Conservation (phyloP, 2,113 vertebrate species). For the Cyprinodon tularosa region DNA sequence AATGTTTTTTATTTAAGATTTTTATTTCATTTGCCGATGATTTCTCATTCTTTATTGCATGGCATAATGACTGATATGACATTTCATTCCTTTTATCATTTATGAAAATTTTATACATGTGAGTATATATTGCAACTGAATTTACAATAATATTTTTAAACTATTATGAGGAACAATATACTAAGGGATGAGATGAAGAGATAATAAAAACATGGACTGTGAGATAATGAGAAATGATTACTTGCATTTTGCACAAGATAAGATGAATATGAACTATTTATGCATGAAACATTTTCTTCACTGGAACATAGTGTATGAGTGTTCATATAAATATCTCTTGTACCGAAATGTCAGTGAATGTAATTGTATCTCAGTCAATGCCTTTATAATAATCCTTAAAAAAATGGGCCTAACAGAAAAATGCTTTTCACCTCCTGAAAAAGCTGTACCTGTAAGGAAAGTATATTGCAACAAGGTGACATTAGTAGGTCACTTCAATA, state of each 20-base stretch:
- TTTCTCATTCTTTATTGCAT: constrained; percentile 40
- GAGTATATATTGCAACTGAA: constrained; percentile 33
- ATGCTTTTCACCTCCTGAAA: constrained; percentile 28
- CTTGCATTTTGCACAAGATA: constrained; percentile 20
- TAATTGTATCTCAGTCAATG: constrained; percentile 43
- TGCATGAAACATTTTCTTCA: constrained; percentile 67
- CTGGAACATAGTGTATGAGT: constrained; percentile 58
- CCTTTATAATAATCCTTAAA: constrained; percentile 54
- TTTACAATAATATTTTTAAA: constrained; percentile 37
- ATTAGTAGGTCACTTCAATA: constrained; percentile 38
- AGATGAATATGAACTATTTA: constrained; percentile 33
- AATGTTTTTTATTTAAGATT: constrained; percentile 5
- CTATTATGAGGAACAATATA: constrained; percentile 37
- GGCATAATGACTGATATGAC: constrained; percentile 41
- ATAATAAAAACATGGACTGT: constrained; percentile 38
- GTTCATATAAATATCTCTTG: constrained; percentile 43
- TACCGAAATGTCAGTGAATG: constrained; percentile 46
- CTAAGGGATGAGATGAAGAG: constrained; percentile 22
- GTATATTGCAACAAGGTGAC: constrained; percentile 53
- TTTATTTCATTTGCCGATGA: constrained; percentile 35
- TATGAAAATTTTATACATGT: constrained; percentile 28
- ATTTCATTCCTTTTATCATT: constrained; percentile 26
- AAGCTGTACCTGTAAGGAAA: constrained; percentile 49
- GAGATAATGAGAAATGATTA: constrained; percentile 12
- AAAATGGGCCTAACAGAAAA: constrained; percentile 26